Evolutionary conservation across 2,113 vertebrate species (phyloP).

Genomic region (Antechinus flavipes): DNA sequence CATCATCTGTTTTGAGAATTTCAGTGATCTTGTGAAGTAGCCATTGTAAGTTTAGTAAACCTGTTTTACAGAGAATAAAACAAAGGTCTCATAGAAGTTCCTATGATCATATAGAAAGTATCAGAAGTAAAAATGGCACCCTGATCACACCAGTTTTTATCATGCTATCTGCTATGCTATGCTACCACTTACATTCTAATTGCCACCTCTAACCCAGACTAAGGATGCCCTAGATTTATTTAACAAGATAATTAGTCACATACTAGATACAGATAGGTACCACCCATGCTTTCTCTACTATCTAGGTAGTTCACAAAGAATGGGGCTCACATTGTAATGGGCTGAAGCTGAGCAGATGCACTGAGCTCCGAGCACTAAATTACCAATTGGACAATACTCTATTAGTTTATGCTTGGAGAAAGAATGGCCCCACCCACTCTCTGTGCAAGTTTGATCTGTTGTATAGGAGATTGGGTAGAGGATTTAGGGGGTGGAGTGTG

Average conservation of each 20-base stretch:
- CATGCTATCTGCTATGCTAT: not conserved
- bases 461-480: too few species aligned
- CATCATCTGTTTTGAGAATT: not conserved
- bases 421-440: too few species aligned
- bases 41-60: not conserved
- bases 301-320: not conserved
- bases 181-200: not conserved
- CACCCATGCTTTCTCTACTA: not conserved
- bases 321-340: not conserved
- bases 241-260: not conserved
- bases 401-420: too few species aligned
- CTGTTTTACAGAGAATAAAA: not conserved
- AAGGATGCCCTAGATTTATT: not conserved
- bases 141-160: not conserved
- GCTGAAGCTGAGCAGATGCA: too few species aligned
- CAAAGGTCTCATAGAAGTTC: not conserved
- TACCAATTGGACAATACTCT: too few species aligned
- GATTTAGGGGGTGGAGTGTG: too few species aligned
- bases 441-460: too few species aligned
- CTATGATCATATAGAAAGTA: not conserved
- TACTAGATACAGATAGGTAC: not conserved
- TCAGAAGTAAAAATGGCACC: not conserved
- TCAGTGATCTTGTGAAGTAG: not conserved
- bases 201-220: not conserved
- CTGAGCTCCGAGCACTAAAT: too few species aligned